These are phyloP conservation scores for Cavia porcellus DNA, from an alignment of 2,113 vertebrate genomes.

Conservation along the genomic window DNA sequence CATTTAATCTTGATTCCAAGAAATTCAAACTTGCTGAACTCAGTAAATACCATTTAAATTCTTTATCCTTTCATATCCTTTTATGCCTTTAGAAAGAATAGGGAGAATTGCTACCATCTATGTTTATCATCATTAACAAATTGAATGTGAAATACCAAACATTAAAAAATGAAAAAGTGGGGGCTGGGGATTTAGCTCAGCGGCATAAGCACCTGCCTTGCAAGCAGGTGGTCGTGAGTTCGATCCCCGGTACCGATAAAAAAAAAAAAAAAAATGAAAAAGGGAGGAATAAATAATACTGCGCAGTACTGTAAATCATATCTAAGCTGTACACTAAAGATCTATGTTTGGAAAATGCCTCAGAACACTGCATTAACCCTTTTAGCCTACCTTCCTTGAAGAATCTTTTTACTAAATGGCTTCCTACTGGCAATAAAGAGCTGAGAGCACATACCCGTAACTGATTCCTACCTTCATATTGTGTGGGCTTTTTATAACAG, in stretches of 20 bases:
- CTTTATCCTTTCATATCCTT: background rate
- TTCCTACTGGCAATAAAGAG: background rate
- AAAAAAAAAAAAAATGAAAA: background rate
- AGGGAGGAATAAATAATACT: background rate
- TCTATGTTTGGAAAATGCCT: background rate
- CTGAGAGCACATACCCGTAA: background rate
- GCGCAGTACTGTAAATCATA: background rate
- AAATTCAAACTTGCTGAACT: background rate
- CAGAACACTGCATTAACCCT: background rate
- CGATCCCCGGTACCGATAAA: background rate
- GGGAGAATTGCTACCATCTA: background rate
- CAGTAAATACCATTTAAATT: conserved; percentile 8
- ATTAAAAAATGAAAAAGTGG: background rate
- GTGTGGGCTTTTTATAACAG: background rate
- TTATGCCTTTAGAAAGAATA: background rate
- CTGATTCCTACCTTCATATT: background rate
- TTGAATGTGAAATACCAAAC: background rate
- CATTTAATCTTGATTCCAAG: background rate
- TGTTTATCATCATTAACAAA: background rate
- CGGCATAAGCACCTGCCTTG: too few relatives aligned
- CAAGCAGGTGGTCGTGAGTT: too few relatives aligned
- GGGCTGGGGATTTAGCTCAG: too few relatives aligned
- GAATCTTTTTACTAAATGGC: background rate
- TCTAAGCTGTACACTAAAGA: background rate
- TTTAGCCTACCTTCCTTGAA: background rate